Base-by-base conservation (phyloP, 2,888 invertebrate species). In the Stenotaenia linearis region DNA sequence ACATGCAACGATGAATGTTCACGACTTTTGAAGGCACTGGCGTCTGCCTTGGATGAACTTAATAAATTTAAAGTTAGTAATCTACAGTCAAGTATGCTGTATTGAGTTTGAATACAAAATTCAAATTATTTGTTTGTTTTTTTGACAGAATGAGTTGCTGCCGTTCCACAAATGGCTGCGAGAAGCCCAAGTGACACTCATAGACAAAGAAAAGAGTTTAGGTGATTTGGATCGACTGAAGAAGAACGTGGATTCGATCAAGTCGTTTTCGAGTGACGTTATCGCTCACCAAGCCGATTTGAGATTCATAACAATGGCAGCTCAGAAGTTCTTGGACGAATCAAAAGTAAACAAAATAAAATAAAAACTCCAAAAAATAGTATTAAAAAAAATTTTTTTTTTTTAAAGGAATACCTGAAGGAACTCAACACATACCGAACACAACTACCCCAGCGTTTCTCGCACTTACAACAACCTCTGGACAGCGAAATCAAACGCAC, bases 251-350 rank as follows among this genome's bases (percentile, higher is more conserved):
- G 94, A 95, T 82, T 91, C 91, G n/a, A 92, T 93, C 5, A 90
- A 94, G 82, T 80, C 95, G 84, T 95, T 96, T 86, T 93, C 96
- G 35, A 93, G 93, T 82, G 96, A 96, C 86, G 95, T 98, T 1
- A 96, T 97, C 84, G 93, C 96, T 0, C 97, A 97, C 85, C 97
- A 97, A 86, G 98, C 96, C 0, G 98, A 98, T 87, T 88, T 97
- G 35, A 89, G 97, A 80, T 98, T 97, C 87, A 95, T 98, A 83
- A 95, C 96, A 2, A 96, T 97, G 94, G 92, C 96, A 0, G 96
- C 96, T 0, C 96, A 97, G 88, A 97, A 96, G 87, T 97, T 97
- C 86, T 92, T 96, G 28, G 97, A 97, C 84, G 97, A 97, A 87
- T 94, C 96, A 86, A 96, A 96, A 89, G 92, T 92, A 85, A 81